Conservation (phyloP, 1,140 invertebrate genomes). For the Limonius californicus region DNA sequence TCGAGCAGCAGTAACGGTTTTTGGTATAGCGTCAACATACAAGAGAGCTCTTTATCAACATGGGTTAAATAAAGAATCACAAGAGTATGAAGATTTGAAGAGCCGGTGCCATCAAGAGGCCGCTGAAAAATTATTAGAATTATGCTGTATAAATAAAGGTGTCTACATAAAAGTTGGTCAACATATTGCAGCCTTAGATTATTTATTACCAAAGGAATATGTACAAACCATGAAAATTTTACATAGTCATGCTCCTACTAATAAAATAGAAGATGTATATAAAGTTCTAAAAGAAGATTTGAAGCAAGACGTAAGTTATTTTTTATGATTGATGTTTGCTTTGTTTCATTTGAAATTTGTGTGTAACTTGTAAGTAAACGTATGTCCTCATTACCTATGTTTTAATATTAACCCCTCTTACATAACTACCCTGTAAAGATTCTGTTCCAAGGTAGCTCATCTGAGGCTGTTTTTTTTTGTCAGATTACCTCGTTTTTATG, state of each 20-base stretch:
- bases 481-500: too few relatives aligned
- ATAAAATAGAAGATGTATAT: conserved; percentile 78
- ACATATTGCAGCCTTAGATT: conserved; percentile 94
- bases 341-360: too few relatives aligned
- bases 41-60: conserved; percentile 66
- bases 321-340: too few relatives aligned
- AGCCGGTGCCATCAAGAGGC: conserved; percentile 74
- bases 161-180: conserved; percentile 98
- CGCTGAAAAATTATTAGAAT: conserved; percentile 78
- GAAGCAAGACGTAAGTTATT: conserved; percentile 69
- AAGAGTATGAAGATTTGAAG: conserved; percentile 66
- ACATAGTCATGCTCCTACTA: conserved; percentile 88
- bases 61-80: conserved; percentile 60
- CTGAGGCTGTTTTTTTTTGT: too few relatives aligned
- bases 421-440: too few relatives aligned
- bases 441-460: too few relatives aligned
- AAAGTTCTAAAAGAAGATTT: conserved; percentile 86
- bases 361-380: too few relatives aligned
- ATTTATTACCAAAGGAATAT: conserved; percentile 92
- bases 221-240: conserved; percentile 88
- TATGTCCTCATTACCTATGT: too few relatives aligned
- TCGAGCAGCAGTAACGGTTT: conserved; percentile 73
- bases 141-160: conserved; percentile 92
- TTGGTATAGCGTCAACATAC: conserved; percentile 76
- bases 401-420: too few relatives aligned